Conservation (phyloP, 2,113 vertebrate genomes). For the Myodes glareolus region DNA sequence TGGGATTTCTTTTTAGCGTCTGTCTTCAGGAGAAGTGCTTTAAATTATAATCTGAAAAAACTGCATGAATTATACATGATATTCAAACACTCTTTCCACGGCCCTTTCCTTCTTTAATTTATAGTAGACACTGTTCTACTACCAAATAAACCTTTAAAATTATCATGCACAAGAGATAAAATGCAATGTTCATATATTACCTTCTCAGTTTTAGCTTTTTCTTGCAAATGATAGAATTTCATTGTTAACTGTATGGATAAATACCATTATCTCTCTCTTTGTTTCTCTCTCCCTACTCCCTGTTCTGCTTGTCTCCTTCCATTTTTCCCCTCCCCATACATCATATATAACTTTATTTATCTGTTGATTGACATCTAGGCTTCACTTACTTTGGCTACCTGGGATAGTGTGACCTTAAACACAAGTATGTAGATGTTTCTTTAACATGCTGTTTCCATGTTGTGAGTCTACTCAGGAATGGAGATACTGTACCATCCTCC, state of each 20-base stretch:
- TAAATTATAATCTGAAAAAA: too few relatives aligned
- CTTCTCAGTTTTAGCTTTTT: neutral
- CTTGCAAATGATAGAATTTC: neutral
- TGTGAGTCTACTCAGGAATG: neutral
- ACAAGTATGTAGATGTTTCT: neutral
- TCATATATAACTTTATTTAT: neutral
- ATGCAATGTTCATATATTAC: neutral
- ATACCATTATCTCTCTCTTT: neutral
- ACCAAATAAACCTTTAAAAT: neutral
- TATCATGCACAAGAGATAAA: neutral
- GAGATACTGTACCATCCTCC: neutral
- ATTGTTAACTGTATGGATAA: neutral
- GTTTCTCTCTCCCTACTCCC: neutral
- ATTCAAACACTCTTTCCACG: neutral
- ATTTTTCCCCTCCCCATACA: too few relatives aligned
- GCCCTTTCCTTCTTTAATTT: neutral
- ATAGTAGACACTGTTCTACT: neutral
- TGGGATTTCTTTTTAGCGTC: too few relatives aligned
- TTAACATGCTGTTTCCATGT: neutral
- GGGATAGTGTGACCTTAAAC: neutral
- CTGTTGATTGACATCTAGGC: neutral
- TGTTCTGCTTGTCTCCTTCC: too few relatives aligned
- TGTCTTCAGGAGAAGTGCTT: too few relatives aligned
- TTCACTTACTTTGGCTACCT: neutral
- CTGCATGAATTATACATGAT: neutral